A percentile compares a stretch with the other conserved stretches of the same genome.
Conservation (phyloP, 2,113 vertebrate species). For the Ageneiosus marmoratus region DNA sequence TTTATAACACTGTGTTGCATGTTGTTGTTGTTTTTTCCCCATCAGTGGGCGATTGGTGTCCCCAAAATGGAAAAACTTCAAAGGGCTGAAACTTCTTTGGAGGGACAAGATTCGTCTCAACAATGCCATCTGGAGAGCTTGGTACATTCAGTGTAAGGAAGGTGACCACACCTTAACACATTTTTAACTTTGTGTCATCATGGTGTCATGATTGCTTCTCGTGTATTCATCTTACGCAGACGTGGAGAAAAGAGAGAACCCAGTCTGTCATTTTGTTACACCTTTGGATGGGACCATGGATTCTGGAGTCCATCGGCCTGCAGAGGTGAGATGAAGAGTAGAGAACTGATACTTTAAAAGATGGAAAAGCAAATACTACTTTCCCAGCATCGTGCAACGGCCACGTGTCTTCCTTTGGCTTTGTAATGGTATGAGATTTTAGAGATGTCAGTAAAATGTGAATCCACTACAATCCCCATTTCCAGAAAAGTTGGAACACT, state of each 20-base stretch:
- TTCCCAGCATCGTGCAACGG: too few relatives aligned
- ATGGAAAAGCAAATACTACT: too few relatives aligned
- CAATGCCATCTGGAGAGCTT: conserved; percentile 98
- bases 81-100: conserved; percentile 95
- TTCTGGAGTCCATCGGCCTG: conserved; percentile 82
- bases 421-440: too few relatives aligned
- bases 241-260: conserved; percentile 91
- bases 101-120: conserved; percentile 99
- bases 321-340: conserved; percentile 74
- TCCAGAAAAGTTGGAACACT: too few relatives aligned
- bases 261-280: conserved; percentile 94
- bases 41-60: conserved; percentile 94
- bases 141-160: conserved; percentile 97
- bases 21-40: not conserved
- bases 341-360: not conserved
- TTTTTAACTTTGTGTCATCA: not conserved
- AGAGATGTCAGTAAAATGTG: too few relatives aligned
- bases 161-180: not conserved
- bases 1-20: not conserved
- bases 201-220: not conserved
- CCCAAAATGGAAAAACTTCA: conserved; percentile 99
- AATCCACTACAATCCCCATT: too few relatives aligned
- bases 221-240: conserved; percentile 69
- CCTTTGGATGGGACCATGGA: conserved; percentile 88
- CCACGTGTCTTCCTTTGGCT: too few relatives aligned